A percentile compares a stretch with the other conserved stretches of the same genome.
Evolutionary conservation across 2,113 vertebrate species (phyloP).

Genomic region (Gracilinanus agilis): DNA sequence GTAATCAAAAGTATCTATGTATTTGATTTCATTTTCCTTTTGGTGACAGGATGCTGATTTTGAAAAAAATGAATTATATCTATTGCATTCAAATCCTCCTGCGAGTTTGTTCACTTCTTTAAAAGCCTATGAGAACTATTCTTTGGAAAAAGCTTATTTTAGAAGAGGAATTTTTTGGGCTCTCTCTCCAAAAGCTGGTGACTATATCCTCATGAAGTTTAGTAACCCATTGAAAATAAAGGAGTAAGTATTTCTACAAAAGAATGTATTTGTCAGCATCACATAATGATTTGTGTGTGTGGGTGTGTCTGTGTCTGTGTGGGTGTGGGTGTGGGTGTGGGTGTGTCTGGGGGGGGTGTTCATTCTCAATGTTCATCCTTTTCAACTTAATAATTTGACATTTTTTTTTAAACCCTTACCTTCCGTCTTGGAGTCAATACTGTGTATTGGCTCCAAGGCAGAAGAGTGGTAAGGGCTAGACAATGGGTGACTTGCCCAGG

Average conservation of each 20-base stretch:
- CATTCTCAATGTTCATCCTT: no score
- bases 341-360: no score
- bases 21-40: constrained; percentile 34
- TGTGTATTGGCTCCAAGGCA: no score
- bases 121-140: constrained; percentile 76
- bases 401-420: no score
- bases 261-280: neutral
- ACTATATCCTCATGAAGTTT: constrained; percentile 79
- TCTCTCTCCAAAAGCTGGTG: constrained; percentile 79
- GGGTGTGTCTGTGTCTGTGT: no score
- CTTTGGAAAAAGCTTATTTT: constrained; percentile 78
- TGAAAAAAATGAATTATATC: constrained; percentile 71
- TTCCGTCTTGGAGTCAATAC: no score
- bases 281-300: neutral
- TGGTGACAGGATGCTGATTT: constrained; percentile 83
- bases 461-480: no score
- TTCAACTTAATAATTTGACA: neutral
- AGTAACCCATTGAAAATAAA: constrained; percentile 73
- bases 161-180: constrained; percentile 82
- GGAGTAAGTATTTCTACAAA: constrained; percentile 79
- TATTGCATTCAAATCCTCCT: constrained; percentile 80
- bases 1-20: neutral
- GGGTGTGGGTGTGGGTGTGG: no score
- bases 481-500: no score
- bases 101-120: constrained; percentile 78